These are phyloP conservation scores for Tribolium madens DNA, from an alignment of 1,140 invertebrate species.

Conservation along the genomic window DNA sequence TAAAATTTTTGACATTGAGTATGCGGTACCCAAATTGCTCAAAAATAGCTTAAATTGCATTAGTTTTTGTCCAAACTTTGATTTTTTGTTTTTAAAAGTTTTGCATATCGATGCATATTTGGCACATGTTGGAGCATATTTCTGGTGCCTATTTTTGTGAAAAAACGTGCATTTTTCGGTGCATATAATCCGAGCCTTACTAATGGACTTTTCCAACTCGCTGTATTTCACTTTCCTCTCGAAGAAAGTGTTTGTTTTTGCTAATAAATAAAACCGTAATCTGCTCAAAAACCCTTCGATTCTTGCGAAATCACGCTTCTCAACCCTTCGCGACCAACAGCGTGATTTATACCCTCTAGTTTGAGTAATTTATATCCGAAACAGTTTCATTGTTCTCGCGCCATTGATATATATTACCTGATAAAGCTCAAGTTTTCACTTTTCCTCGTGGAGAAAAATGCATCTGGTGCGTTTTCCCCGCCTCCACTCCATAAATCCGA, in stretches of 20 bases:
- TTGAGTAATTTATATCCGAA: constrained; percentile 32
- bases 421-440: constrained; percentile 24
- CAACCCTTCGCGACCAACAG: background rate
- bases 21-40: too few species aligned
- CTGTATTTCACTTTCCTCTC: too few species aligned
- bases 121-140: too few species aligned
- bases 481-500: background rate
- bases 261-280: background rate
- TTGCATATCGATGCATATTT: too few species aligned
- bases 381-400: constrained; percentile 23
- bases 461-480: background rate
- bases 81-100: too few species aligned
- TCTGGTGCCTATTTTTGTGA: too few species aligned
- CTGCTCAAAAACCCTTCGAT: background rate
- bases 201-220: too few species aligned
- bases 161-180: too few species aligned
- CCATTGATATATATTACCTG: constrained; percentile 34
- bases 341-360: constrained; percentile 8
- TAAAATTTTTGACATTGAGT: too few species aligned
- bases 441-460: constrained; percentile 22
- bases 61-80: too few species aligned
- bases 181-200: too few species aligned
- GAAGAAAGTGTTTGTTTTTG: background rate
- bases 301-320: background rate
- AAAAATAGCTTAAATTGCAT: too few species aligned